A percentile compares a stretch with the other conserved stretches of the same genome.
Evolutionary conservation across 2,797 vertebrate species (phyloP).

Genomic region (Cynopterus sphinx): DNA sequence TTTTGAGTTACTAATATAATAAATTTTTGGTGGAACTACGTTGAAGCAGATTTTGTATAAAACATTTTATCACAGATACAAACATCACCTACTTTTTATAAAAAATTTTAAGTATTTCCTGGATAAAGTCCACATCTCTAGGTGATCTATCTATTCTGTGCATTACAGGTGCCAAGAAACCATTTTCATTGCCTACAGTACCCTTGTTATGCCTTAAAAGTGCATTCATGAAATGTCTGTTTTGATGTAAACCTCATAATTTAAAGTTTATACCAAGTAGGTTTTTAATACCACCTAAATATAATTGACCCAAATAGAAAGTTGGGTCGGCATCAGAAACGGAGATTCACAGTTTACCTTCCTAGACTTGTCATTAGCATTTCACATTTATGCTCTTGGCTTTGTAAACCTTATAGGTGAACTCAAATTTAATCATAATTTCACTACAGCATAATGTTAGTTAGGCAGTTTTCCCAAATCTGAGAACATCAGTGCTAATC

Average conservation of each 20-base stretch:
- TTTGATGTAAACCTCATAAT: conserved; percentile 60
- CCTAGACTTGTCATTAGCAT: neutral
- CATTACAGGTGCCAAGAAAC: conserved; percentile 19
- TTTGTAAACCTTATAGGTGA: conserved; percentile 56
- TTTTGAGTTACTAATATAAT: conserved; percentile 16
- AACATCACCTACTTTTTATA: conserved; percentile 40
- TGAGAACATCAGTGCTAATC: conserved; percentile 55
- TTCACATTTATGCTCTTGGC: conserved; percentile 66
- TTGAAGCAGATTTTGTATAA: neutral
- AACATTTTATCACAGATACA: neutral
- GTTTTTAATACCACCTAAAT: conserved; percentile 48
- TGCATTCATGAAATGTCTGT: conserved; percentile 52
- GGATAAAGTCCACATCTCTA: conserved; percentile 32
- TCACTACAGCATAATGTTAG: neutral
- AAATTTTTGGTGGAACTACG: conserved; percentile 1
- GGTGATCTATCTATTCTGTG: conserved; percentile 26
- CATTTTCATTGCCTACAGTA: conserved; percentile 45
- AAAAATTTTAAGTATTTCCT: conserved; percentile 66
- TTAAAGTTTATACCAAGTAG: conserved; percentile 61
- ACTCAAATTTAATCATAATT: conserved; percentile 57
- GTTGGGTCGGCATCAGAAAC: conserved; percentile 49
- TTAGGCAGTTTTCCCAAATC: conserved; percentile 48
- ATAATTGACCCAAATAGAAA: conserved; percentile 57
- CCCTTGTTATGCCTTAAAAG: conserved; percentile 57
- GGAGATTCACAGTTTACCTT: conserved; percentile 66